Conservation (phyloP, 2,113 vertebrate species). For the Oriolus oriolus region DNA sequence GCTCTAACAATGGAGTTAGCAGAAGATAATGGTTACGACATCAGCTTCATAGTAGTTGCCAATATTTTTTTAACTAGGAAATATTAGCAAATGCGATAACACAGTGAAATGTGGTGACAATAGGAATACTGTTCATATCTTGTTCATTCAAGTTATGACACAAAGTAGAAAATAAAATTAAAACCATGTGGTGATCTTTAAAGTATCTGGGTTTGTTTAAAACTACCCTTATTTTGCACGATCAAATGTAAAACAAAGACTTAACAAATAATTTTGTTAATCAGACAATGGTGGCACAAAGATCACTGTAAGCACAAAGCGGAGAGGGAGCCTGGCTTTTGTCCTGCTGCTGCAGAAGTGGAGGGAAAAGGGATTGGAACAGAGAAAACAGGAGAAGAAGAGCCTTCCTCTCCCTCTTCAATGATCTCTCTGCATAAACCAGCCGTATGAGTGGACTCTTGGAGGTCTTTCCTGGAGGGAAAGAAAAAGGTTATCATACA, state of each 20-base stretch:
- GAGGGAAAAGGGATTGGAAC: background rate
- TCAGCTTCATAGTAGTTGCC: conserved; percentile 7
- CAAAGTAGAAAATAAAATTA: conserved; percentile 65
- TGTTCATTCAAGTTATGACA: conserved; percentile 71
- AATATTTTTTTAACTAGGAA: conserved; percentile 56
- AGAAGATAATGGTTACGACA: conserved; percentile 9
- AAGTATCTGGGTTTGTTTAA: conserved; percentile 76
- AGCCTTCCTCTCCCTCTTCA: background rate
- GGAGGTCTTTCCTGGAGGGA: background rate
- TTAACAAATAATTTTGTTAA: conserved; percentile 75
- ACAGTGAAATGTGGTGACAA: conserved; percentile 56
- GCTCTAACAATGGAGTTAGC: background rate
- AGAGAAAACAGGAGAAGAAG: background rate
- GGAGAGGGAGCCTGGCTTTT: background rate
- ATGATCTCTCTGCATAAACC: background rate
- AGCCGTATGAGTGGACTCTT: background rate
- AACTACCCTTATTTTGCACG: conserved; percentile 70
- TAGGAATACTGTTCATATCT: conserved; percentile 66
- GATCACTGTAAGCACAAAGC: conserved; percentile 57
- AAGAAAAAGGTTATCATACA: background rate
- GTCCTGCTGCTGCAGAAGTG: background rate
- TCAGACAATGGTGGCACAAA: conserved; percentile 69
- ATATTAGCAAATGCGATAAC: conserved; percentile 63
- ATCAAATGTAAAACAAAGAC: conserved; percentile 76
- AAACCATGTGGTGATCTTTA: conserved; percentile 72